Evolutionary conservation across 2,113 vertebrate species (phyloP).

Genomic region (Tragelaphus scriptus): DNA sequence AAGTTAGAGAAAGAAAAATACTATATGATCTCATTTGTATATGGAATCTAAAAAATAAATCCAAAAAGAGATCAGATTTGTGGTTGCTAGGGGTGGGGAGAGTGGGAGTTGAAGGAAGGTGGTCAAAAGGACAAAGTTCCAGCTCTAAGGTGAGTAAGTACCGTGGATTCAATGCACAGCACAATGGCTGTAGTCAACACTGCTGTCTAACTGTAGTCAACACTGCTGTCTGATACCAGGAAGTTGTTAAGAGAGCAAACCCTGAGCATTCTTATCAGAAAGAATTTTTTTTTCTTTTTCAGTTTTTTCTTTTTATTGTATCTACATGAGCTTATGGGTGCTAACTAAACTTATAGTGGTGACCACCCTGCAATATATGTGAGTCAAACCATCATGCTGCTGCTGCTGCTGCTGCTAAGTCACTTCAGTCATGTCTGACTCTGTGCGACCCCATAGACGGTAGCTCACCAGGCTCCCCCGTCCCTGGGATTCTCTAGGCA

Average conservation of each 20-base stretch:
- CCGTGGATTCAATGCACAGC: accelerated
- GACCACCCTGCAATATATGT: not conserved
- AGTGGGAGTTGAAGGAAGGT: not conserved
- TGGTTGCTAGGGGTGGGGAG: not conserved
- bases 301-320: not conserved
- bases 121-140: not conserved
- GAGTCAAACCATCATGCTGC: not conserved
- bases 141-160: no score
- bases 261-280: not conserved
- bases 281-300: not conserved
- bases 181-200: accelerated
- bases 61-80: not conserved
- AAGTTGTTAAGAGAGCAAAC: not conserved
- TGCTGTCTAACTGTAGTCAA: no score
- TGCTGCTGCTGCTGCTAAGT: no score
- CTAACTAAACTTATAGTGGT: not conserved
- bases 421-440: accelerated
- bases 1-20: not conserved
- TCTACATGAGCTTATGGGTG: not conserved
- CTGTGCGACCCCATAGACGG: accelerated
- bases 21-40: not conserved
- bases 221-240: no score
- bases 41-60: not conserved
- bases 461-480: no score
- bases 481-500: no score